Evolutionary conservation across 2,797 vertebrate species (phyloP).

Genomic region (Peromyscus melanophrys): DNA sequence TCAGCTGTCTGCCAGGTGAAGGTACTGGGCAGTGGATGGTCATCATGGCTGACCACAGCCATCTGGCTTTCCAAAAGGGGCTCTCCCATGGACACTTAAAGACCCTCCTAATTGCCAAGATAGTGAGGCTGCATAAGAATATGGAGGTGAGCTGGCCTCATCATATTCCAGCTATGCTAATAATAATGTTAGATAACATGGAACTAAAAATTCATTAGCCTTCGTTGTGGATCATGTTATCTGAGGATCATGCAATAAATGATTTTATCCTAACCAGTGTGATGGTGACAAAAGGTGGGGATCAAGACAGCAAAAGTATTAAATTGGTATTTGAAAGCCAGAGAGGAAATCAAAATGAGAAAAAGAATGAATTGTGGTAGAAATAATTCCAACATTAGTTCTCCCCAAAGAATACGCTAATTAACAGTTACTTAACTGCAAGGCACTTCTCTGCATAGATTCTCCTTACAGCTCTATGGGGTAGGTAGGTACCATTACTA

Average conservation of each 20-base stretch:
- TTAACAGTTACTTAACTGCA: constrained; percentile 23
- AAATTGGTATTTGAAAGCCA: constrained; percentile 67
- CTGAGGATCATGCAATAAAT: constrained; percentile 15
- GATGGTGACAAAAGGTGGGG: constrained; percentile 3
- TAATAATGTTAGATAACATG: neutral
- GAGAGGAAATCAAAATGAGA: constrained; percentile 42
- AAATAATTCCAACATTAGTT: constrained; percentile 52
- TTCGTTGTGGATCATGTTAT: constrained; percentile 28
- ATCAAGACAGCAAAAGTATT: constrained; percentile 51
- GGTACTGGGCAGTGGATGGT: neutral
- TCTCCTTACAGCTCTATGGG: neutral
- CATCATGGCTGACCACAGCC: neutral
- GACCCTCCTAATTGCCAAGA: neutral
- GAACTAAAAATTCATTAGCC: neutral
- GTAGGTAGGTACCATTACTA: neutral
- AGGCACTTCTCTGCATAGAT: neutral
- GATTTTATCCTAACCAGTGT: constrained; percentile 29
- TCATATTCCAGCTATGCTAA: neutral
- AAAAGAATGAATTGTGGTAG: constrained; percentile 21
- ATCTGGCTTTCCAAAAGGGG: neutral
- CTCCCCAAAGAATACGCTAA: constrained; percentile 3
- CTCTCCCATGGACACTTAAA: neutral
- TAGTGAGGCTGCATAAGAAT: constrained; percentile 1
- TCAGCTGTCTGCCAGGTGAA: constrained; percentile 34
- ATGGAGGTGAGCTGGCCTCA: neutral